phyloP scores from a whole-genome alignment of 2,113 vertebrate genomes.

The Odontesthes bonariensis region DNA sequence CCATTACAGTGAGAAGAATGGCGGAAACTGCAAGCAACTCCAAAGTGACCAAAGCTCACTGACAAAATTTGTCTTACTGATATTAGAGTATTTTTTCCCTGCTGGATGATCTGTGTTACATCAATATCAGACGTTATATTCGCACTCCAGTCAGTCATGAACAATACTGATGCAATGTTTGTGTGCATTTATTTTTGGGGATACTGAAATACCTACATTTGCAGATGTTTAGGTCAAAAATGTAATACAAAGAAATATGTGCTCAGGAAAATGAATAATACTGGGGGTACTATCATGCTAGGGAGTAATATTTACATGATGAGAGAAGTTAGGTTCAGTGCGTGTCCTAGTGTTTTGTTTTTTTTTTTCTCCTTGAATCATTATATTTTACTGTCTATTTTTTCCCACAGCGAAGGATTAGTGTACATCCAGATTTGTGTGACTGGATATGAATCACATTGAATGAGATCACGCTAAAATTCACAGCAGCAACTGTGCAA shows the following conservation, averaged over 20 bases:
- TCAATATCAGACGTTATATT: constrained; percentile 9
- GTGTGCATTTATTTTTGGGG: background rate
- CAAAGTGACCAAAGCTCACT: background rate
- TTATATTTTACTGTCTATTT: background rate
- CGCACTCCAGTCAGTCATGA: background rate
- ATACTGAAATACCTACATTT: background rate
- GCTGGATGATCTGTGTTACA: constrained; percentile 18
- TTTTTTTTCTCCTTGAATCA: constrained; percentile 22
- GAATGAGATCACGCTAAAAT: background rate
- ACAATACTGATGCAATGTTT: background rate
- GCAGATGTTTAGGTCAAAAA: constrained; percentile 12
- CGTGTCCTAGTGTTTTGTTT: background rate
- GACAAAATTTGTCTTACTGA: background rate
- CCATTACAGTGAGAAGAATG: constrained; percentile 85
- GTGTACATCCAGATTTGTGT: background rate
- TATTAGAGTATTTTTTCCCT: background rate
- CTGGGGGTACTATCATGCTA: background rate
- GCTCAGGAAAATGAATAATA: background rate
- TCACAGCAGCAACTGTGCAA: constrained; percentile 13
- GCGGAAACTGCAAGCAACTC: background rate
- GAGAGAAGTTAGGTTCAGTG: background rate
- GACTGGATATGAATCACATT: constrained; percentile 8
- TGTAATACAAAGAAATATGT: background rate
- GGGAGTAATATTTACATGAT: background rate
- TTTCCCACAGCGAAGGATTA: background rate